Evolutionary conservation across 2,113 vertebrate species (phyloP).

Genomic region (Brachypodius melanocephalos): DNA sequence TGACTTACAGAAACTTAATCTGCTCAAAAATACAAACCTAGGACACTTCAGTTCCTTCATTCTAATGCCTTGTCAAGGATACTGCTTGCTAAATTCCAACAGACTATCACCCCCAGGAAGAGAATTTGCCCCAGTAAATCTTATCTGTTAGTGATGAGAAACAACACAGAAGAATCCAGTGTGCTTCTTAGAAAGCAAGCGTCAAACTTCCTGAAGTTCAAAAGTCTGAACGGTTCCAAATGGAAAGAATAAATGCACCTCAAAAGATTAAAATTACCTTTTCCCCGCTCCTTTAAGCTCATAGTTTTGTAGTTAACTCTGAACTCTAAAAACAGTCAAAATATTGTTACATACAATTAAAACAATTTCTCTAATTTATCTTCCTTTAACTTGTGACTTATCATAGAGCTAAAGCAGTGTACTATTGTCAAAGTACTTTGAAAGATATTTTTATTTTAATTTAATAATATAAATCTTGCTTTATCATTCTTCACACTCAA

Average conservation of each 20-base stretch:
- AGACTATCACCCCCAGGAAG: neutral
- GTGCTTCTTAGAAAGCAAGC: constrained; percentile 19
- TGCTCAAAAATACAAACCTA: neutral
- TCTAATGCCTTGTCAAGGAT: neutral
- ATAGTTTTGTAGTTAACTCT: neutral
- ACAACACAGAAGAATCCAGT: neutral
- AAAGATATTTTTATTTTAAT: neutral
- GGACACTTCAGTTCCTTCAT: neutral
- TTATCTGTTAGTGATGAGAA: neutral
- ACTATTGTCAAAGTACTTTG: neutral
- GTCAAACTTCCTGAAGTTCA: neutral
- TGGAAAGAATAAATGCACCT: neutral
- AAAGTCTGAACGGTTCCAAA: neutral
- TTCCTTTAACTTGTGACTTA: neutral
- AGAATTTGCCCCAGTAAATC: neutral
- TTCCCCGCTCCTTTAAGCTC: neutral
- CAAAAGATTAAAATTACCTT: neutral
- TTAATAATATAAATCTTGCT: neutral
- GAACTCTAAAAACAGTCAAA: neutral
- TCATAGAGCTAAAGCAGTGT: neutral
- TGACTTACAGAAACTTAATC: neutral
- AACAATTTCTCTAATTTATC: neutral
- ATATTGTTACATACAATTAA: neutral
- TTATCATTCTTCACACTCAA: neutral
- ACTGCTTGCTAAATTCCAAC: neutral